phyloP scores from a whole-genome alignment of 2,113 vertebrate genomes.

The Nettapus auritus region DNA sequence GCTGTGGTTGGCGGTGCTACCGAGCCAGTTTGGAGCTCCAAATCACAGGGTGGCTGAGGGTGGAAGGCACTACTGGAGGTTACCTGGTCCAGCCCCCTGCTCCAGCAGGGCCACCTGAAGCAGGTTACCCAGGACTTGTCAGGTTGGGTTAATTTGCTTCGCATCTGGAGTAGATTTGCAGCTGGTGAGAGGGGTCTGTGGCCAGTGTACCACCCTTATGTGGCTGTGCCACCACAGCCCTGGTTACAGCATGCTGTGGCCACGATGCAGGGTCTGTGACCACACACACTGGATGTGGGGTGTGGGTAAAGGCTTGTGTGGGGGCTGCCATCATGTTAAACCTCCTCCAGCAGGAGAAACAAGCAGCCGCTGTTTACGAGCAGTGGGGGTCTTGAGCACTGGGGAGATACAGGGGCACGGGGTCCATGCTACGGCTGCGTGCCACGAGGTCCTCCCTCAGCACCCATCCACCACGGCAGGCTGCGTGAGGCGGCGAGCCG shows the following conservation, averaged over 20 bases:
- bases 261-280: background rate
- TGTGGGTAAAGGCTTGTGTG: background rate
- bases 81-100: background rate
- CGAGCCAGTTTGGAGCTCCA: background rate
- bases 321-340: background rate
- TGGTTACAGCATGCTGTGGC: fast-evolving
- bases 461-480: background rate
- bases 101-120: background rate
- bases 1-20: background rate
- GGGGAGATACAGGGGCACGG: background rate
- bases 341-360: background rate
- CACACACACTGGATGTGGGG: fast-evolving
- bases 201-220: background rate
- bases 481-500: background rate
- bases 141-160: background rate
- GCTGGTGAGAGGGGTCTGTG: background rate
- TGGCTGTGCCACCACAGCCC: background rate
- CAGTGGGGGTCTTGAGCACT: background rate
- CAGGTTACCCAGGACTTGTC: background rate
- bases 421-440: background rate
- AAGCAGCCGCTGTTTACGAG: fast-evolving
- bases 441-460: background rate
- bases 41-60: background rate
- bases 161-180: background rate
- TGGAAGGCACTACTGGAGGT: background rate